A percentile compares a stretch with the other conserved stretches of the same genome.
Conservation (phyloP, 2,888 invertebrate species). For the Rhagium mordax region DNA sequence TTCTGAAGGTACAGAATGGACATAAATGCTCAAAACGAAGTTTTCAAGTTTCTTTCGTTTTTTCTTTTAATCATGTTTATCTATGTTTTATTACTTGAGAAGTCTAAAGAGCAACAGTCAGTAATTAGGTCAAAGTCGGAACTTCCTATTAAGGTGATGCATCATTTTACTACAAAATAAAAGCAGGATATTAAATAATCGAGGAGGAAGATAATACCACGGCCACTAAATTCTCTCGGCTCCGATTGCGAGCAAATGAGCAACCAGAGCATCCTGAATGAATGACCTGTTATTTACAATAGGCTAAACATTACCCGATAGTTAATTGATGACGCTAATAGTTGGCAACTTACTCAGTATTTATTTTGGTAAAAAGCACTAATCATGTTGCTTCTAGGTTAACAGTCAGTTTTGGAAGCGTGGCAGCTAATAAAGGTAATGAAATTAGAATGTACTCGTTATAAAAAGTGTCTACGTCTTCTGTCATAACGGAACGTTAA, state of each 20-base stretch:
- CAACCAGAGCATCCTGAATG: background rate
- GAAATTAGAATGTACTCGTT: slow-evolving; percentile 3
- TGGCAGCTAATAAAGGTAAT: slow-evolving; percentile 2
- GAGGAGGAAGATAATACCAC: too few species aligned
- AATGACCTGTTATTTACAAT: background rate
- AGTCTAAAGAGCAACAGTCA: too few species aligned
- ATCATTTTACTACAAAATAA: too few species aligned
- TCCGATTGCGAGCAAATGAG: background rate
- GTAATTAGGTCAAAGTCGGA: too few species aligned
- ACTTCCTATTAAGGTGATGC: too few species aligned
- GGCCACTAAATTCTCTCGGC: too few species aligned
- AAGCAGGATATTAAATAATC: too few species aligned
- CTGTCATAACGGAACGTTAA: slow-evolving; percentile 29
- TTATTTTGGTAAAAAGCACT: slow-evolving; percentile 9
- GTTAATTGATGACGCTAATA: background rate
- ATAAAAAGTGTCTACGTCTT: background rate
- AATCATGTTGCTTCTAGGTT: slow-evolving; percentile 5
- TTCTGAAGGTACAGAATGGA: too few species aligned
- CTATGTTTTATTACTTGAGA: too few species aligned
- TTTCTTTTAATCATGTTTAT: too few species aligned
- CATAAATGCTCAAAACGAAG: too few species aligned
- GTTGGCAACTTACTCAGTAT: background rate
- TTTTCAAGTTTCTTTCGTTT: too few species aligned
- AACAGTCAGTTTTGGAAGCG: background rate
- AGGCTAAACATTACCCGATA: background rate